Percentiles rank a stretch among this genome's conserved stretches.
Evolutionary conservation across 2,797 vertebrate genomes (phyloP).

Genomic region (Schizothorax lantsangensis): DNA sequence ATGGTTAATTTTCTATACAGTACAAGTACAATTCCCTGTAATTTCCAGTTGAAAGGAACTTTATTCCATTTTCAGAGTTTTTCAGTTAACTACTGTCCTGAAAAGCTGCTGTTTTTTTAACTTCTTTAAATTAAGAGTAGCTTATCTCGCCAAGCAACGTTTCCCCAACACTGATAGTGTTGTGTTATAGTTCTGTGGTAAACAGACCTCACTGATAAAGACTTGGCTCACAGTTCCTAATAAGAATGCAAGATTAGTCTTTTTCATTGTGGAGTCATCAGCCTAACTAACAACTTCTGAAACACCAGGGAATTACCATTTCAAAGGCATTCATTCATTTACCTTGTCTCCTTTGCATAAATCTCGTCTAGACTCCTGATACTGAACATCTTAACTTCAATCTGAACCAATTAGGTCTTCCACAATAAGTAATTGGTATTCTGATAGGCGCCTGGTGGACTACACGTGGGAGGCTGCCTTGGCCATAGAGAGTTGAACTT

Average conservation of each 20-base stretch:
- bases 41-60: neutral
- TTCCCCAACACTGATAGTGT: neutral
- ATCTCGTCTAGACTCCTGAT: slow-evolving; percentile 58
- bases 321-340: slow-evolving; percentile 67
- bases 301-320: slow-evolving; percentile 66
- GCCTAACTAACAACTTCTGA: slow-evolving; percentile 48
- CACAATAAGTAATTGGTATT: slow-evolving; percentile 69
- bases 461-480: slow-evolving; percentile 52
- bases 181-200: neutral
- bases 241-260: slow-evolving; percentile 28
- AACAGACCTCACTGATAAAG: neutral
- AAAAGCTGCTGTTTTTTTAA: neutral
- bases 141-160: neutral
- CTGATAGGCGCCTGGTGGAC: slow-evolving; percentile 56
- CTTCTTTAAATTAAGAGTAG: neutral
- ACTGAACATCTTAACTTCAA: slow-evolving; percentile 68
- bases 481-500: slow-evolving; percentile 28
- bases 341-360: slow-evolving; percentile 58
- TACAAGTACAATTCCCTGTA: neutral
- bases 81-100: neutral
- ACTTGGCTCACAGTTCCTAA: slow-evolving; percentile 11
- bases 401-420: slow-evolving; percentile 68
- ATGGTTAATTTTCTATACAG: neutral
- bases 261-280: slow-evolving; percentile 53
- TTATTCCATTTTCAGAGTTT: neutral